Conservation (phyloP, 2,113 vertebrate species). For the Haemorhous mexicanus region DNA sequence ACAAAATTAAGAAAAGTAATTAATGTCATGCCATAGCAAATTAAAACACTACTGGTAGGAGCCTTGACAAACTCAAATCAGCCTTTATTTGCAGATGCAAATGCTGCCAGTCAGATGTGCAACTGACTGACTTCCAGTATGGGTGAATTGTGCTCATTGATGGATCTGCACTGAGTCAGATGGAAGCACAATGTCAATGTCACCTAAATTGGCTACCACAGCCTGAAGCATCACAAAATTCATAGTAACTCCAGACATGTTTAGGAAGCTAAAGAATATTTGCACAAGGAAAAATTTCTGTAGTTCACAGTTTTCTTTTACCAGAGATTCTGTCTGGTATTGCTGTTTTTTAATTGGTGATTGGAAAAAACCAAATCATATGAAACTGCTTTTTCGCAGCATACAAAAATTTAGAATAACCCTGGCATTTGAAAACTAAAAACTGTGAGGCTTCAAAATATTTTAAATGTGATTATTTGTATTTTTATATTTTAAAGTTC, state of each 20-base stretch:
- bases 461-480: background rate
- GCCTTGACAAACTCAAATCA: background rate
- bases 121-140: background rate
- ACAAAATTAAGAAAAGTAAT: background rate
- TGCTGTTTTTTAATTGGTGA: background rate
- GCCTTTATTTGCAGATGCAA: background rate
- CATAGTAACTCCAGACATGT: background rate
- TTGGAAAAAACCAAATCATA: background rate
- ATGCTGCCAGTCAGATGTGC: background rate
- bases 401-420: background rate
- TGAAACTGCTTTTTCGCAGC: background rate
- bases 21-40: background rate
- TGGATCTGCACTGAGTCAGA: background rate
- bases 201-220: background rate
- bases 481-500: background rate
- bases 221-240: background rate
- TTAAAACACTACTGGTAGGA: background rate
- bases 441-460: background rate
- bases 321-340: background rate
- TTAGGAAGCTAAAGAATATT: background rate
- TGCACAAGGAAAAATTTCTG: background rate
- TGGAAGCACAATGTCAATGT: background rate
- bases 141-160: background rate
- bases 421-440: background rate
- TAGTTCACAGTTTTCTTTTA: background rate